Conservation (phyloP, 2,888 invertebrate species). For the Acanthosepion esculentum region DNA sequence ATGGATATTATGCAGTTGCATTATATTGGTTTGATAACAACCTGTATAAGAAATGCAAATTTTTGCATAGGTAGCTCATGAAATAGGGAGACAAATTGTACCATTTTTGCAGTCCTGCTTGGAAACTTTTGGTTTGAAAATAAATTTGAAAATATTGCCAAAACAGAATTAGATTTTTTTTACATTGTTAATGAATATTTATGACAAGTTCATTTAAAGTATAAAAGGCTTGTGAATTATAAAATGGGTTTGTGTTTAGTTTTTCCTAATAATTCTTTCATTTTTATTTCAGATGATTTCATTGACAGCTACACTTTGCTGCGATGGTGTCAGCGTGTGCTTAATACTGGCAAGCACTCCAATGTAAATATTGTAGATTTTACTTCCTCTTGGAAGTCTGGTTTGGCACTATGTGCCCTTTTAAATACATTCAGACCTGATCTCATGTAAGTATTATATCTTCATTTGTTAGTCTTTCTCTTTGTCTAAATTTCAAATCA, state of each 20-base stretch:
- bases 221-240: too few relatives aligned
- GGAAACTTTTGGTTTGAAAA: too few relatives aligned
- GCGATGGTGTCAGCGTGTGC: conserved; percentile 85
- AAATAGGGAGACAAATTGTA: not conserved
- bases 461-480: not conserved
- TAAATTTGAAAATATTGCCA: too few relatives aligned
- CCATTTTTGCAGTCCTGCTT: not conserved
- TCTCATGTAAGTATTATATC: conserved; percentile 76
- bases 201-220: too few relatives aligned
- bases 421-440: conserved; percentile 92
- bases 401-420: conserved; percentile 83
- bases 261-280: not conserved
- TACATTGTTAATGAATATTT: too few relatives aligned
- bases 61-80: not conserved
- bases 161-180: too few relatives aligned
- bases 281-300: conserved; percentile 56
- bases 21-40: not conserved
- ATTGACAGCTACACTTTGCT: conserved; percentile 81
- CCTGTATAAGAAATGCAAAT: not conserved
- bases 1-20: too few relatives aligned
- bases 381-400: conserved; percentile 82
- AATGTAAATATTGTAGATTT: conserved; percentile 80
- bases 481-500: not conserved
- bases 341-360: conserved; percentile 79
- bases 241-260: too few relatives aligned